Evolutionary conservation across 2,888 invertebrate genomes (phyloP).

Genomic region (Trachelus stipa): DNA sequence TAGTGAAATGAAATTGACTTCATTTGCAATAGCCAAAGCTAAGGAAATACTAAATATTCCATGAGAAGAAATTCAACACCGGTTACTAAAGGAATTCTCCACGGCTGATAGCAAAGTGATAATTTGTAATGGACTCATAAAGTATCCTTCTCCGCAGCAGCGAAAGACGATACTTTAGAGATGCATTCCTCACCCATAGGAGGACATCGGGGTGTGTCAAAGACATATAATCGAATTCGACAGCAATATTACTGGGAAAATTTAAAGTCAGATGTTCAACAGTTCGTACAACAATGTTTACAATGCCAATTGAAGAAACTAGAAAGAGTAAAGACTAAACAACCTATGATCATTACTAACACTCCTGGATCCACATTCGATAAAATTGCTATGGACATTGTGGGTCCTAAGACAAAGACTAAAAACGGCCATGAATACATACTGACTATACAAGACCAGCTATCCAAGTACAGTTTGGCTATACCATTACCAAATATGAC

Average conservation of each 20-base stretch:
- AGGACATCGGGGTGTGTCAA: slow-evolving; percentile 15
- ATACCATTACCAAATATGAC: slow-evolving; percentile 1
- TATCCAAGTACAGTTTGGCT: slow-evolving; percentile 16
- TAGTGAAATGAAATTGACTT: background rate
- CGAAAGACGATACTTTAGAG: background rate
- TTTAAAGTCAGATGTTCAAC: slow-evolving; percentile 13
- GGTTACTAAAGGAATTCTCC: background rate
- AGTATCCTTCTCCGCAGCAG: slow-evolving; percentile 1
- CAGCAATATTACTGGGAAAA: slow-evolving; percentile 13
- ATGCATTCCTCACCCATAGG: slow-evolving; percentile 4
- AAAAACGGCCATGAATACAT: slow-evolving; percentile 10
- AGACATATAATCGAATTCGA: slow-evolving; percentile 15
- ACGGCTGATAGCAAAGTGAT: background rate
- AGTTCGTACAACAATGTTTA: slow-evolving; percentile 12
- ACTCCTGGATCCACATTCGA: slow-evolving; percentile 13
- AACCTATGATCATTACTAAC: slow-evolving; percentile 15
- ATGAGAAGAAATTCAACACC: background rate
- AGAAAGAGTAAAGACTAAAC: slow-evolving; percentile 12
- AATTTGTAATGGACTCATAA: slow-evolving; percentile 13
- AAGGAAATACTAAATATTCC: background rate
- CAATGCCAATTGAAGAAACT: slow-evolving; percentile 16
- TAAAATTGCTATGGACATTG: slow-evolving; percentile 15
- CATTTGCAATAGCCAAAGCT: slow-evolving; percentile 14
- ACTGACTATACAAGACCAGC: slow-evolving; percentile 14
- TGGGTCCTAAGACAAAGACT: slow-evolving; percentile 12